These are phyloP conservation scores for Corynorhinus townsendii DNA, from an alignment of 2,113 vertebrate genomes.

Conservation along the genomic window DNA sequence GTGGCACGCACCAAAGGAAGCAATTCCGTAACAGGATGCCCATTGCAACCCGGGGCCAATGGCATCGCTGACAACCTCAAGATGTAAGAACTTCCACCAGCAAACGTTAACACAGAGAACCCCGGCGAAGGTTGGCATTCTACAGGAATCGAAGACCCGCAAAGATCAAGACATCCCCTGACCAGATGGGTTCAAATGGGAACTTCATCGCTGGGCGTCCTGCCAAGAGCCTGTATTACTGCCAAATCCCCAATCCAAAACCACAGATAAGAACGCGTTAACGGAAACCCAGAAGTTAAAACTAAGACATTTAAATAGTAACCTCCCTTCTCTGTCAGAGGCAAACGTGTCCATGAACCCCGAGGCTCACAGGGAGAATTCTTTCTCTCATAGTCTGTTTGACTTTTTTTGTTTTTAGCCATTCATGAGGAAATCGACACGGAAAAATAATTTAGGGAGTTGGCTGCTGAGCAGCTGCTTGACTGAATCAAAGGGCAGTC, in stretches of 20 bases:
- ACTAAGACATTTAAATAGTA: slow-evolving; percentile 57
- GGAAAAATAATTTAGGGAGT: slow-evolving; percentile 28
- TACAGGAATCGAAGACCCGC: slow-evolving; percentile 37
- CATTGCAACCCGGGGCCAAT: not conserved
- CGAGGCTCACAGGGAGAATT: slow-evolving; percentile 56
- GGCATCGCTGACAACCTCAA: not conserved
- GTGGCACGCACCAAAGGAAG: accelerated
- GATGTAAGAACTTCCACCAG: not conserved
- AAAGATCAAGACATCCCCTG: not conserved
- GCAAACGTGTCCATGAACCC: slow-evolving; percentile 55
- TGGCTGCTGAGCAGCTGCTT: slow-evolving; percentile 51
- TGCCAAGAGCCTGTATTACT: slow-evolving; percentile 29
- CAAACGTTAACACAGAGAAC: slow-evolving; percentile 43
- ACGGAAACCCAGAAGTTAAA: slow-evolving; percentile 60
- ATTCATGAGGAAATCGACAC: not conserved
- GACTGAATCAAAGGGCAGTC: slow-evolving; percentile 59
- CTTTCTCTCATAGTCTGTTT: slow-evolving; percentile 45
- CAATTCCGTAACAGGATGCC: not conserved
- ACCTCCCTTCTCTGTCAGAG: slow-evolving; percentile 40
- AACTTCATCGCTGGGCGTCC: slow-evolving; percentile 31
- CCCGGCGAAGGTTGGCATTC: not conserved
- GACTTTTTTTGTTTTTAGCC: slow-evolving; percentile 13
- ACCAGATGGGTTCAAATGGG: slow-evolving; percentile 46
- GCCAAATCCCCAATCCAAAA: slow-evolving; percentile 49
- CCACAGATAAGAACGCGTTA: slow-evolving; percentile 34